Evolutionary conservation across 2,888 invertebrate species (phyloP), one percentile per base, ranked within the genome.

Genomic region (Chrysolina oricalcia): DNA sequence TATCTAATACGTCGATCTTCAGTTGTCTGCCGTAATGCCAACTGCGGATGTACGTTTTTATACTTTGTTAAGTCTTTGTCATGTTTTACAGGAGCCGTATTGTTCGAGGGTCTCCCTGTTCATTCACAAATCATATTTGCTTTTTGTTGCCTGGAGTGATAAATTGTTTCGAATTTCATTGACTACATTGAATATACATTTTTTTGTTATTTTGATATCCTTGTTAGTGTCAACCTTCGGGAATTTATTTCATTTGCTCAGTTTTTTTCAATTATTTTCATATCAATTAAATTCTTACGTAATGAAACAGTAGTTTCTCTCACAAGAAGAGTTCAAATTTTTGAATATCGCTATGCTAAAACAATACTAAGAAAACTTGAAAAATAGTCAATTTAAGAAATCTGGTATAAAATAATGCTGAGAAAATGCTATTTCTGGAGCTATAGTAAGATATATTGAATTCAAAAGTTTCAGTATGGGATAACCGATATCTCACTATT

Each of bases 41-140:
- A 77, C 76, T 79, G 76, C 77, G 74, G 75, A 73, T 76, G 74
- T 76, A 74, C 74, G 77, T 79, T 79, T 79, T 77, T 72, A 73
- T 72, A 74, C 72, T 76, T 78, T 78, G 74, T 78, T 76, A 66
- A 70, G 67, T 35, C 65, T 75, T 77, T 73, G 73, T 59, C 59
- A n/a, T 59, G 73, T 74, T 70, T 21, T 70, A 74, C 73, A 43
- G 70, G 17, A 70, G 73, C 65, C 59, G 73, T 48, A 59, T 74
- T 74, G 73, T 74, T 65, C 73, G 19, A 65, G 40, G 65, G 59
- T 65, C 66, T 43, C 46, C 40, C 64, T 53, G 53, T 43, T 72
- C 64, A 72, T 69, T 50, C 69, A 64, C 63, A 63, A 73, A 64
- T 64, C 69, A 56, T 69, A 35, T 69, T 69, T 56, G 21, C 53